Evolutionary conservation across 2,888 invertebrate species (phyloP).

Genomic region (Toxonevra muliebris): DNA sequence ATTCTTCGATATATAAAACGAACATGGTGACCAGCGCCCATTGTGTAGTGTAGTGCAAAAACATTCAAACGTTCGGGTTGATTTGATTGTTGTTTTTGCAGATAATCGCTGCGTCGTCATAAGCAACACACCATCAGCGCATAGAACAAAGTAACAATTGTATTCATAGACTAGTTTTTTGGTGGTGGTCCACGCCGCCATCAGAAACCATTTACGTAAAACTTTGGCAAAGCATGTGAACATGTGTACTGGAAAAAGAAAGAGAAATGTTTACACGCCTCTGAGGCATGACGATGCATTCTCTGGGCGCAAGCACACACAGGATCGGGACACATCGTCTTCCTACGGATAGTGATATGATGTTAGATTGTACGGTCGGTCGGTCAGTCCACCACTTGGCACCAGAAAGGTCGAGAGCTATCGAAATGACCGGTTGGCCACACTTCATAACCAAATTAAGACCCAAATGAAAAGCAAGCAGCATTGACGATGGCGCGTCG

Average conservation of each 20-base stretch:
- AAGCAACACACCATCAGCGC: slow-evolving; percentile 1
- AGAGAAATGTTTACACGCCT: slow-evolving; percentile 52
- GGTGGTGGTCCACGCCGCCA: slow-evolving; percentile 17
- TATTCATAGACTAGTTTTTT: neutral
- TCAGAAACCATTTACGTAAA: slow-evolving; percentile 28
- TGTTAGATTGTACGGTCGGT: slow-evolving; percentile 12
- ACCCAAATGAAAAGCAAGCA: slow-evolving; percentile 14
- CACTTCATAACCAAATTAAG: slow-evolving; percentile 11
- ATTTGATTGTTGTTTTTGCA: neutral
- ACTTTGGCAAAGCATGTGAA: slow-evolving; percentile 12
- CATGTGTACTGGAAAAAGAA: slow-evolving; percentile 54
- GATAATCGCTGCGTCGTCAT: slow-evolving; percentile 11
- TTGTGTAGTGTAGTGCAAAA: slow-evolving; percentile 7
- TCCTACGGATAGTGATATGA: slow-evolving; percentile 12
- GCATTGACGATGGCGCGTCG: slow-evolving; percentile 23
- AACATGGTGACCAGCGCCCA: neutral
- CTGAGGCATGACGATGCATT: slow-evolving; percentile 42
- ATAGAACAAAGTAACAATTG: neutral
- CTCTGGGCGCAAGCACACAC: neutral
- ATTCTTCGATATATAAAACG: too few relatives aligned
- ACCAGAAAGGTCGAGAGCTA: slow-evolving; percentile 17
- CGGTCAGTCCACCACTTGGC: slow-evolving; percentile 2
- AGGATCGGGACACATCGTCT: slow-evolving; percentile 8
- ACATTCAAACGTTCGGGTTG: slow-evolving; percentile 11
- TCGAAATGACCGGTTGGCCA: slow-evolving; percentile 21